These are phyloP conservation scores for Clamator glandarius DNA, from an alignment of 2,797 vertebrate species.

Conservation along the genomic window DNA sequence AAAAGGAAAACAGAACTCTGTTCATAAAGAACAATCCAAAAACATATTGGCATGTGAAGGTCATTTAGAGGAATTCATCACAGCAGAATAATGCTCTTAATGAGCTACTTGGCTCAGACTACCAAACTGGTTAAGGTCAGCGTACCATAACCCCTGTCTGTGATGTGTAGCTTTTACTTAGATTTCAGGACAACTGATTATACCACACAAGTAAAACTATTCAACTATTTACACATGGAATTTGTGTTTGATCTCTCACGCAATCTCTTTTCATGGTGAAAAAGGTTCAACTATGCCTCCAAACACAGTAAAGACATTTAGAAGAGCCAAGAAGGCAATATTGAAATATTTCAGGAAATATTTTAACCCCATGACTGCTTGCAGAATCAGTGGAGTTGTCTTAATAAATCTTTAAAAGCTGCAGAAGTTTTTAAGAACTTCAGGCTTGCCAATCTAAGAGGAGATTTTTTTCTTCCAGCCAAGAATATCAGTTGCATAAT, in stretches of 20 bases:
- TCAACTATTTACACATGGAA: not conserved
- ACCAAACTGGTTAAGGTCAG: not conserved
- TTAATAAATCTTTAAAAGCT: not conserved
- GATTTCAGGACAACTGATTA: not conserved
- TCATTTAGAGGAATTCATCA: not conserved
- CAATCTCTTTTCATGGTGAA: not conserved
- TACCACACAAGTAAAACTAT: not conserved
- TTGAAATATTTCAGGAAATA: not conserved
- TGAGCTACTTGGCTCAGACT: not conserved
- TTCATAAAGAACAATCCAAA: not conserved
- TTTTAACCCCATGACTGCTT: not conserved
- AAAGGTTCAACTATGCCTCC: not conserved
- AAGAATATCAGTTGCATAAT: not conserved
- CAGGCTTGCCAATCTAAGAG: no score
- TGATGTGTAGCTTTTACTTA: not conserved
- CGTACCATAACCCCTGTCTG: not conserved
- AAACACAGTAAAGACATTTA: not conserved
- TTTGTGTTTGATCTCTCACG: not conserved
- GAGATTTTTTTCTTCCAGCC: not conserved
- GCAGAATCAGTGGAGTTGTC: not conserved
- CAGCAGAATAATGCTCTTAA: constrained; percentile 15
- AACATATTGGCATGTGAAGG: not conserved
- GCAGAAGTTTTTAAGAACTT: not conserved
- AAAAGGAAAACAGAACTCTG: not conserved
- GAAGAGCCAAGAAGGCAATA: not conserved